These are phyloP conservation scores for Lerista edwardsae DNA, from an alignment of 2,797 vertebrate genomes.

Conservation along the genomic window DNA sequence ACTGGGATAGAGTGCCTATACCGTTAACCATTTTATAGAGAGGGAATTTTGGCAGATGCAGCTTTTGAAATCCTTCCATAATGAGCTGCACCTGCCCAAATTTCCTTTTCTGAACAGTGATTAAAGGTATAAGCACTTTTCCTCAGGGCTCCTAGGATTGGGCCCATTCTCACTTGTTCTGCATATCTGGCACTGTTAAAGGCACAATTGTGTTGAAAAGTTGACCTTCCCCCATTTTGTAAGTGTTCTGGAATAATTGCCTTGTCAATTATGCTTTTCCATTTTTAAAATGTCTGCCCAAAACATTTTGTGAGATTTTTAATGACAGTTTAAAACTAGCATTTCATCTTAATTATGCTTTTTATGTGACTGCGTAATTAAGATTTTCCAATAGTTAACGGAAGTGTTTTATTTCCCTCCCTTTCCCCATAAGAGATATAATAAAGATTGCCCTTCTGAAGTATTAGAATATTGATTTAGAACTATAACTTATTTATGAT, in stretches of 20 bases:
- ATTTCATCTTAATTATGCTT: not conserved
- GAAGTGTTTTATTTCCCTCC: not conserved
- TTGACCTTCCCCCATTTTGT: not conserved
- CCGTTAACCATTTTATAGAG: too few relatives aligned
- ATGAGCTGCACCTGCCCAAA: too few relatives aligned
- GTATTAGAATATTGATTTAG: slow-evolving; percentile 9
- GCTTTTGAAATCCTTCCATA: too few relatives aligned
- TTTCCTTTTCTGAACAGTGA: too few relatives aligned
- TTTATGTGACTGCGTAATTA: not conserved
- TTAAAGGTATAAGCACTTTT: too few relatives aligned
- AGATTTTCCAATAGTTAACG: not conserved
- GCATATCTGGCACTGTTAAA: not conserved
- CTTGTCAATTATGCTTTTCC: not conserved
- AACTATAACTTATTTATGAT: not conserved
- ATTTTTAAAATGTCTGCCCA: not conserved
- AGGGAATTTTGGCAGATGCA: too few relatives aligned
- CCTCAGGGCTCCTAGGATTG: too few relatives aligned
- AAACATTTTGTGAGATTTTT: not conserved
- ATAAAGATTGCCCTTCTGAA: too few relatives aligned
- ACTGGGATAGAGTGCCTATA: too few relatives aligned
- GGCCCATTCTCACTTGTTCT: not conserved
- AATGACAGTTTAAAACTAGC: not conserved
- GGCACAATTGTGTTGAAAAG: not conserved
- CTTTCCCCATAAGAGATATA: not conserved
- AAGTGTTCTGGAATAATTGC: not conserved